Evolutionary conservation across 2,797 vertebrate genomes (phyloP).

Genomic region (Periparus ater): DNA sequence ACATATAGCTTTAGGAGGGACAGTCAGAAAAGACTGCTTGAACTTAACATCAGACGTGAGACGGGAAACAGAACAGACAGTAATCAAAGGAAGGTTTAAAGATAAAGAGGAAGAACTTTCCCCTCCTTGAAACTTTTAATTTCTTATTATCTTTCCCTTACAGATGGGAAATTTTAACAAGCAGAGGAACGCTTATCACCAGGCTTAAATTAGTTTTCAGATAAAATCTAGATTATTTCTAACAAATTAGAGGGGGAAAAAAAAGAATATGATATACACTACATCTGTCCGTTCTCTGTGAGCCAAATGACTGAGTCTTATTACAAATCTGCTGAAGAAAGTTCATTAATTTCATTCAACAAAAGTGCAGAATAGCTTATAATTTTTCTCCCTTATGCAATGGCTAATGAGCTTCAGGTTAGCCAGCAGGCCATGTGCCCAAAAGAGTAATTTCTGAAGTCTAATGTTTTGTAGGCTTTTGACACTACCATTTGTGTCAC

Average conservation of each 20-base stretch:
- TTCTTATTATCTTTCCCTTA: background rate
- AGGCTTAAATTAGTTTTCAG: background rate
- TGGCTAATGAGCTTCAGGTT: background rate
- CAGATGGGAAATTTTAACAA: background rate
- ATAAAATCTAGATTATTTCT: background rate
- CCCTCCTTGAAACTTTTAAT: background rate
- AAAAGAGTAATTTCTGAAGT: background rate
- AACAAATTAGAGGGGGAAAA: background rate
- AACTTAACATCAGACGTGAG: background rate
- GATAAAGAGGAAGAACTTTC: background rate
- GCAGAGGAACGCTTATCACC: background rate
- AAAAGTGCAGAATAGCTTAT: background rate
- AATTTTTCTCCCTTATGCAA: background rate
- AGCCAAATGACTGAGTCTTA: background rate
- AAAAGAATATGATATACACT: background rate
- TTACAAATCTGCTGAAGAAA: background rate
- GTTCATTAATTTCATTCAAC: background rate
- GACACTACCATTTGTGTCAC: background rate
- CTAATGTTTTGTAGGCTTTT: background rate
- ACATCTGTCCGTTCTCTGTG: background rate
- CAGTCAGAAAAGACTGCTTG: background rate
- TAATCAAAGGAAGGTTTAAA: background rate
- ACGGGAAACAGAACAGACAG: background rate
- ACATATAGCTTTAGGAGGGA: background rate
- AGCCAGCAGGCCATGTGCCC: background rate